Base-by-base conservation (phyloP, 1,140 invertebrate species). In the Meloidogyne floridensis region DNA sequence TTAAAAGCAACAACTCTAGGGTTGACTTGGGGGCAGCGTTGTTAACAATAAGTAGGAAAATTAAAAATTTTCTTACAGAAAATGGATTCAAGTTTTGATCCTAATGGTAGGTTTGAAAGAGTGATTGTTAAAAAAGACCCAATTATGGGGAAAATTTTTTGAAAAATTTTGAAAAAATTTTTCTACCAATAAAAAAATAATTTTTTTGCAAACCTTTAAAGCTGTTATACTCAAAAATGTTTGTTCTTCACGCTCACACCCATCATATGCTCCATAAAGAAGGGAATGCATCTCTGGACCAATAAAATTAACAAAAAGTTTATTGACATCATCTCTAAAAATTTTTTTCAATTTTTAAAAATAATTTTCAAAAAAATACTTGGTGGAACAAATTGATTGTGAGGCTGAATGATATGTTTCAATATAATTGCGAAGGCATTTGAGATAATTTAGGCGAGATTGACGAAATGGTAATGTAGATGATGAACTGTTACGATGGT, bases 281-380 rank as follows among this genome's bases (percentile, higher is more conserved):
- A 79, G 65, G 3, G 54, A 32, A 47, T 69, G 77, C 77, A 79
- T 79, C 65, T 79, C 77, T 13, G 69, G 43, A 51, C 77, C 20
- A 54, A 79, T 69, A 79, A 79, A 79, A 47, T 79, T 71, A 72
- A 79, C 5, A 65, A 65, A 65, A 18, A 65, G 59, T 65, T 65
- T 65, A n/a, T 65, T n/a, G 15, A 18, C 59, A 6, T 65, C 59
- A 6, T 65, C 59, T 65, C 59, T 65, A 6, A 65, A 65, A 6
- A 6, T 15, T 15, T 15, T 15, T 5, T 4, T n/a, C 15, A 65
- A 7, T 65, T n/a, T 65, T 65, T 7, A 18, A 32, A n/a, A n/a
- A 59, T 5, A 59, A n/a, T n/a, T 65, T 13, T n/a, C 7, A n/a
- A 65, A 65, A 59, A 15, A 13, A 59, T 65, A 65, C 59, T 65